A percentile compares a stretch with the other conserved stretches of the same genome.
Evolutionary conservation across 2,797 vertebrate genomes (phyloP).

Genomic region (Triplophysa yarkandensis): DNA sequence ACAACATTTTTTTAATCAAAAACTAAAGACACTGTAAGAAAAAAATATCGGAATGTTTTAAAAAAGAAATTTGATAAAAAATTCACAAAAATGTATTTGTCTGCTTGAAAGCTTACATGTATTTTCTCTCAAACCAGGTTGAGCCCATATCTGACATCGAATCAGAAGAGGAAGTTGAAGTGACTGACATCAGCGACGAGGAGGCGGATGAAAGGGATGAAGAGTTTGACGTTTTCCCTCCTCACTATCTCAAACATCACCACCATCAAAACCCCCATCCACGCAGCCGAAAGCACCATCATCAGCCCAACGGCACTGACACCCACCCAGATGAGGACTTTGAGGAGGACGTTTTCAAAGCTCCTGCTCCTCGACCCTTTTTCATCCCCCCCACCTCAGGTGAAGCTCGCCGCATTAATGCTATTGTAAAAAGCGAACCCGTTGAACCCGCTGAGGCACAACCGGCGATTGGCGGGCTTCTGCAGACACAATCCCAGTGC

Average conservation of each 20-base stretch:
- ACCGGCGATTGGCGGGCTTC: conserved; percentile 54
- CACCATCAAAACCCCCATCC: conserved; percentile 60
- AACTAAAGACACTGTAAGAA: too few relatives aligned
- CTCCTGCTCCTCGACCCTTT: conserved; percentile 79
- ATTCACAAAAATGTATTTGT: too few relatives aligned
- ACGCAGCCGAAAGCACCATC: conserved; percentile 58
- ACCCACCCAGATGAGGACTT: conserved; percentile 71
- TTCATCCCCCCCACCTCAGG: conserved; percentile 56
- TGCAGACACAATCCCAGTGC: conserved; percentile 69
- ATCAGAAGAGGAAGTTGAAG: conserved; percentile 86
- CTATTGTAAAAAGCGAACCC: conserved; percentile 71
- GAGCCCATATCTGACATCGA: conserved; percentile 91
- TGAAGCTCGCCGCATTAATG: conserved; percentile 41
- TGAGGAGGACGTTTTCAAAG: conserved; percentile 90
- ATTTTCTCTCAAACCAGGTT: conserved; percentile 69
- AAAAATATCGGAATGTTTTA: too few relatives aligned
- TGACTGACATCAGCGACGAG: conserved; percentile 90
- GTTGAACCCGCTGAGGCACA: conserved; percentile 57
- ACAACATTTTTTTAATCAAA: too few relatives aligned
- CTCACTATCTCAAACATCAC: conserved; percentile 60
- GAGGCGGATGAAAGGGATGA: conserved; percentile 84
- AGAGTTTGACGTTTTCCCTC: conserved; percentile 71
- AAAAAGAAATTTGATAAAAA: too few relatives aligned
- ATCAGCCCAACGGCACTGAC: conserved; percentile 65
- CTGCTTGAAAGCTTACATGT: background rate